Evolutionary conservation across 92 coral and sea anemone genomes (phyloP), one percentile per base, ranked within the genome.

Genomic region (Phymanthus crucifer): DNA sequence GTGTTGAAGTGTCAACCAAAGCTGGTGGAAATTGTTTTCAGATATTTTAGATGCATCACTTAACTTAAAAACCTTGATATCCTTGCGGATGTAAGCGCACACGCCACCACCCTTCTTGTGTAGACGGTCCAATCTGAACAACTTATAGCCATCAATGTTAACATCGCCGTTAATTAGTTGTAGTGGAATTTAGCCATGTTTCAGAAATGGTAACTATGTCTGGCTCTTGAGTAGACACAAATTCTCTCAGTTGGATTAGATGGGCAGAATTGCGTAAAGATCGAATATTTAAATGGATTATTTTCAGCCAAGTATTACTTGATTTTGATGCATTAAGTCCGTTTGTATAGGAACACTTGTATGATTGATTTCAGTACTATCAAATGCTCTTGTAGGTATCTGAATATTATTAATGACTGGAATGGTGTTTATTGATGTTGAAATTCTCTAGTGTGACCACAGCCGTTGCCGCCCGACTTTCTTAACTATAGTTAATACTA

Each of bases 151-250:
- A 27, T 36, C 79, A 40, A 81, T 72, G 72, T 66, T 46, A 32
- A 73, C 79, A 40, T 82, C 68, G 7, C 80, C 74, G 33, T 24
- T 73, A 29, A 73, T 78, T 14, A 29, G 78, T 78, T 14, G 37
- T 36, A 29, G 78, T 78, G 33, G 84, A 77, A 40, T 84, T 78
- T 10, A 84, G 74, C 88, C 84, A 84, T 54, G 84, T 33, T 79
- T 71, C 83, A 10, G 82, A 67, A 54, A 83, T n/a, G 43, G 87
- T 79, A 29, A 83, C 33, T 32, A 83, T 72, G 52, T 83, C 83
- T 65, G 46, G 54, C 67, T 84, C 45, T 34, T 70, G 70, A 29
- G 77, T 78, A 48, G 24, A 7, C 29, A 47, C 77, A 17, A 74
- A 35, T 23, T 84, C 50, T 35, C 72, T 78, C 40, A 70, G 73